These are phyloP conservation scores for Gobiocypris rarus DNA, from an alignment of 2,113 vertebrate genomes.

Conservation along the genomic window DNA sequence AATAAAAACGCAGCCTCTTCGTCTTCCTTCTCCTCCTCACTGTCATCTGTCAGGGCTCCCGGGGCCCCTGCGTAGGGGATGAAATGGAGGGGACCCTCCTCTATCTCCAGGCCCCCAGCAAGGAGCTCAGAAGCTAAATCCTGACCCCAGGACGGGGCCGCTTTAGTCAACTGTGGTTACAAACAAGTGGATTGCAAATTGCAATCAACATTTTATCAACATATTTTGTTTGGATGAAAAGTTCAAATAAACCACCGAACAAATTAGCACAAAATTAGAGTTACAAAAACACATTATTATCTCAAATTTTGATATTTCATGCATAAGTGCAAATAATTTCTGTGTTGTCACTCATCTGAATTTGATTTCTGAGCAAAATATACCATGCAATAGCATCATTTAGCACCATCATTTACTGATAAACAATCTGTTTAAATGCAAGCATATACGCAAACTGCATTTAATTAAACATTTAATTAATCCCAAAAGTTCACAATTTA, in stretches of 20 bases:
- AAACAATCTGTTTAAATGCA: neutral
- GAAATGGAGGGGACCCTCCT: conserved; percentile 39
- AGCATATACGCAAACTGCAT: neutral
- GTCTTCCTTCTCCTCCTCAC: conserved; percentile 62
- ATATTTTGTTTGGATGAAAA: neutral
- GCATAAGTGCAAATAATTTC: too few relatives aligned
- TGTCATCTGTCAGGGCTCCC: conserved; percentile 6
- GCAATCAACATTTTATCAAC: neutral
- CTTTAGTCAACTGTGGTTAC: conserved; percentile 10
- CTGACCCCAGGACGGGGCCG: conserved; percentile 21
- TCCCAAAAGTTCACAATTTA: neutral
- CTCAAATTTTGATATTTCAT: neutral
- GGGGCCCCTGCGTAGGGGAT: conserved; percentile 47
- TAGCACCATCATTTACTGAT: neutral
- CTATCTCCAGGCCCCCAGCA: conserved; percentile 45
- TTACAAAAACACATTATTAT: neutral
- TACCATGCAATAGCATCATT: neutral
- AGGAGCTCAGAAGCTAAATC: conserved; percentile 58
- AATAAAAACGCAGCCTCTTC: conserved; percentile 74
- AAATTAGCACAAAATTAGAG: neutral
- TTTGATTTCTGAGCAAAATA: neutral
- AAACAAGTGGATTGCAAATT: conserved; percentile 9
- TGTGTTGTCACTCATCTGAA: too few relatives aligned
- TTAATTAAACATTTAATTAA: neutral
- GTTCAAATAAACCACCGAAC: neutral